A percentile compares a stretch with the other conserved stretches of the same genome.
Evolutionary conservation across 2,888 invertebrate species (phyloP).

Genomic region (Scaptomyza tumidula): DNA sequence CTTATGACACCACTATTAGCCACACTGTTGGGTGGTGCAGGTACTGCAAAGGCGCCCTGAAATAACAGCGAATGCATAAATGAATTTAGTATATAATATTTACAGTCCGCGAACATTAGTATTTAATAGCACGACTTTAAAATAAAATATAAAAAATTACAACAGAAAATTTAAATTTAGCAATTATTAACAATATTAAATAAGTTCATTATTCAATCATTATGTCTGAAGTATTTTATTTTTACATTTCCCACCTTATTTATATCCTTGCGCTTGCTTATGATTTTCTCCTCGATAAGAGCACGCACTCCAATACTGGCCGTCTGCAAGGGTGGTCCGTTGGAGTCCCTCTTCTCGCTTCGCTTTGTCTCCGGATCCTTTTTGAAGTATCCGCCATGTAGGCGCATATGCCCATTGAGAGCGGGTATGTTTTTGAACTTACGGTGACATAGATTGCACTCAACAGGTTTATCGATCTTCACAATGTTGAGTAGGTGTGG

Average conservation of each 20-base stretch:
- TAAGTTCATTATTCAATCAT: too few species aligned
- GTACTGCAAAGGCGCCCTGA: conserved; percentile 84
- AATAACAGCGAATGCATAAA: background rate
- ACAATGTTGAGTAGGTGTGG: conserved; percentile 84
- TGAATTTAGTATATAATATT: background rate
- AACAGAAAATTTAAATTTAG: background rate
- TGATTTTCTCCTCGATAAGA: conserved; percentile 96
- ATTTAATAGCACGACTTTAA: too few species aligned
- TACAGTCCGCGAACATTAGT: too few species aligned
- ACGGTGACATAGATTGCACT: conserved; percentile 97
- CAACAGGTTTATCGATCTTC: conserved; percentile 92
- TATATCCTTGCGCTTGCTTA: conserved; percentile 89
- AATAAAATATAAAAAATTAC: too few species aligned
- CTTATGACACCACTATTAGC: conserved; percentile 39
- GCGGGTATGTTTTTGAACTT: conserved; percentile 99
- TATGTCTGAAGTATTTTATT: background rate
- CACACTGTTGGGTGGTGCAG: conserved; percentile 82
- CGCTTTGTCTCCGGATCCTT: conserved; percentile 96
- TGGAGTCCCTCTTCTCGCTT: conserved; percentile 92
- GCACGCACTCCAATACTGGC: conserved; percentile 95
- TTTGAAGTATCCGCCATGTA: conserved; percentile 98
- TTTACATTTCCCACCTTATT: conserved; percentile 75
- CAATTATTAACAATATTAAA: too few species aligned
- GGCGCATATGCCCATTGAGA: conserved; percentile 98
- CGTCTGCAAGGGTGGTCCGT: conserved; percentile 94